Evolutionary conservation across 2,113 vertebrate genomes (phyloP).

Genomic region (Nesoenas mayeri): DNA sequence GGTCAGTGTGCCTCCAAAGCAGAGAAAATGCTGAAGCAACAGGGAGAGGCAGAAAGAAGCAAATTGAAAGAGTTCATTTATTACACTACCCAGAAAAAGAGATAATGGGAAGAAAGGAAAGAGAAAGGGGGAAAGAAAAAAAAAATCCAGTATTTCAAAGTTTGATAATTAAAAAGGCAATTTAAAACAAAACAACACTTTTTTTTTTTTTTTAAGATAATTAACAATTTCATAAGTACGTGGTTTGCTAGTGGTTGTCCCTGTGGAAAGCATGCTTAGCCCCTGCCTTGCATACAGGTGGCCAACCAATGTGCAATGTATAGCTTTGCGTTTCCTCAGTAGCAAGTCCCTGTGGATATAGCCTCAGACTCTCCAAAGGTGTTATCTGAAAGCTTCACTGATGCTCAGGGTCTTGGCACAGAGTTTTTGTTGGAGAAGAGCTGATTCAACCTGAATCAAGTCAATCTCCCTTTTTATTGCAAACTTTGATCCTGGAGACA

Average conservation of each 20-base stretch:
- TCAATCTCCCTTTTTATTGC: background rate
- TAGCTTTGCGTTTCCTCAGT: background rate
- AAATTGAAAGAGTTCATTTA: background rate
- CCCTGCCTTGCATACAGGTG: background rate
- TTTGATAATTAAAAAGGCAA: rapidly evolving
- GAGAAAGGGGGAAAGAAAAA: background rate
- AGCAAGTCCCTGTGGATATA: background rate
- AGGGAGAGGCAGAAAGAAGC: background rate
- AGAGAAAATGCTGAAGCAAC: background rate
- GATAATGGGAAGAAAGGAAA: background rate
- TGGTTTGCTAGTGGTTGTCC: background rate
- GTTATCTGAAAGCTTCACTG: background rate
- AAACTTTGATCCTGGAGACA: background rate
- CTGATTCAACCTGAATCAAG: background rate
- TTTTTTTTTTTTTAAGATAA: background rate
- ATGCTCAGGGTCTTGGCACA: background rate
- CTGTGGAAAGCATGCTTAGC: background rate
- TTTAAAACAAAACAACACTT: background rate
- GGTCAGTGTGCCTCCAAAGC: background rate
- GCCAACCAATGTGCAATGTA: rapidly evolving
- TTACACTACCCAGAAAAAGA: background rate
- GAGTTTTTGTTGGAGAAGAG: background rate
- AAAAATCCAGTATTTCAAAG: background rate
- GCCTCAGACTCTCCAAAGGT: background rate
- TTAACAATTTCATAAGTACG: background rate